Percentiles rank a stretch among this genome's conserved stretches.
These are phyloP conservation scores for Plebejus melissa DNA, from an alignment of 2,888 invertebrate species.

Conservation along the genomic window DNA sequence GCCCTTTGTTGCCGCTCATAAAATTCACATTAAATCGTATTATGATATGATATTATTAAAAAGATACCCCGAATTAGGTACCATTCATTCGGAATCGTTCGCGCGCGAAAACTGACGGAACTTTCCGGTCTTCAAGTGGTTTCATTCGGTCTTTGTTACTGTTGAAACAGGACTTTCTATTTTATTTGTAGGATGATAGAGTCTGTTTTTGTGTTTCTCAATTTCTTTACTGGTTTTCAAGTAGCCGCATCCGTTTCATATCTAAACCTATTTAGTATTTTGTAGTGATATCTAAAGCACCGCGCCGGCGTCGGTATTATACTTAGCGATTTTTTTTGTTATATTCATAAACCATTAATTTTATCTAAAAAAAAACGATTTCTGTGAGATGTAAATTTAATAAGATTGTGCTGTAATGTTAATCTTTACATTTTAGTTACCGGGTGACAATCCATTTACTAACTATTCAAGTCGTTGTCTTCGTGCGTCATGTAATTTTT, in stretches of 20 bases:
- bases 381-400: no score
- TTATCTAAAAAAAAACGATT: no score
- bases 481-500: no score
- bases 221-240: conserved; percentile 44
- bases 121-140: conserved; percentile 74
- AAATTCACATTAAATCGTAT: conserved; percentile 49
- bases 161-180: conserved; percentile 30
- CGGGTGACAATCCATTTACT: no score
- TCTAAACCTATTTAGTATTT: conserved; percentile 20
- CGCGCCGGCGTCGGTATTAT: neutral
- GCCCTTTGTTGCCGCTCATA: conserved; percentile 46
- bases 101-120: conserved; percentile 67
- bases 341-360: neutral
- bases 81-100: conserved; percentile 54
- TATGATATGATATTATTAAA: conserved; percentile 72
- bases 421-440: no score
- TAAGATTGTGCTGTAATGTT: no score
- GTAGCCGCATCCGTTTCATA: conserved; percentile 53
- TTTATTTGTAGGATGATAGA: conserved; percentile 27
- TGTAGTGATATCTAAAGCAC: neutral
- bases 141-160: conserved; percentile 42
- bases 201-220: conserved; percentile 30
- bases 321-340: neutral
- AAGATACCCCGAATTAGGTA: conserved; percentile 64
- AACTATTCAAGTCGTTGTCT: no score